phyloP scores from a whole-genome alignment of 2,888 invertebrate genomes.

The Meandrusa payeni region DNA sequence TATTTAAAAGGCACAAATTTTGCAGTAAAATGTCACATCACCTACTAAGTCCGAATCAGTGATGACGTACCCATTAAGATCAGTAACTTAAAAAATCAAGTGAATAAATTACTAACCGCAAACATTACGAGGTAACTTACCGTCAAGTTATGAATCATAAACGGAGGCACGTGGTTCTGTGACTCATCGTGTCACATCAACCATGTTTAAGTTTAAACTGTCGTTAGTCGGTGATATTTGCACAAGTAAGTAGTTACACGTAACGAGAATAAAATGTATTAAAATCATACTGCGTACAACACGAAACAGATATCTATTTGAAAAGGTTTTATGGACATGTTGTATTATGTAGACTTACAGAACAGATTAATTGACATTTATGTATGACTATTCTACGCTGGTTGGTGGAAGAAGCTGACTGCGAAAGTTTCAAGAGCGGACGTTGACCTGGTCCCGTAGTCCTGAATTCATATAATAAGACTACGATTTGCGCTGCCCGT shows the following conservation, averaged over 20 bases:
- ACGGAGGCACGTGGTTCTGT: constrained; percentile 7
- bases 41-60: constrained; percentile 1
- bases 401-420: too few relatives aligned
- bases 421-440: too few relatives aligned
- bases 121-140: constrained; percentile 6
- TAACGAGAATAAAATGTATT: not conserved
- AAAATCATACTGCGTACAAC: too few relatives aligned
- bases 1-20: not conserved
- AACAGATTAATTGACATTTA: too few relatives aligned
- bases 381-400: too few relatives aligned
- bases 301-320: too few relatives aligned
- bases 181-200: constrained; percentile 21
- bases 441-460: too few relatives aligned
- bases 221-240: constrained; percentile 13
- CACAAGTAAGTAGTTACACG: constrained; percentile 18
- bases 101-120: constrained; percentile 17
- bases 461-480: too few relatives aligned
- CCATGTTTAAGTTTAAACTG: constrained; percentile 12
- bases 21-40: not conserved
- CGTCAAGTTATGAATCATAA: constrained; percentile 18
- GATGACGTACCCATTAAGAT: constrained; percentile 11
- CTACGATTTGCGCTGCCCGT: too few relatives aligned
- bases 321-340: too few relatives aligned
- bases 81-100: constrained; percentile 16
- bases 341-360: too few relatives aligned